phyloP scores from a whole-genome alignment of 2,113 vertebrate species.

The Hemibagrus wyckioides region DNA sequence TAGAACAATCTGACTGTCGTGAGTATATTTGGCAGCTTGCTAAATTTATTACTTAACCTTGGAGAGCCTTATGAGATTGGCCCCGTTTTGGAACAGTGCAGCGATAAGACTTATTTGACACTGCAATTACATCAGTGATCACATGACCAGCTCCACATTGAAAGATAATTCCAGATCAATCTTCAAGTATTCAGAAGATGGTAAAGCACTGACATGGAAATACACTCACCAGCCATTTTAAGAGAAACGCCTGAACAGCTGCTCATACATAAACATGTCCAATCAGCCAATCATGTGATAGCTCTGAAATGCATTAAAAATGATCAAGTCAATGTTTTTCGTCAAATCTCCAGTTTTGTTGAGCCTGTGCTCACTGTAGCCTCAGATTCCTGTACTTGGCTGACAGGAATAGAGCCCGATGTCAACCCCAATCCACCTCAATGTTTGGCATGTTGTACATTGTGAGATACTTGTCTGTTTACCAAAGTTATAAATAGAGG shows the following conservation, averaged over 20 bases:
- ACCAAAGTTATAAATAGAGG: not conserved
- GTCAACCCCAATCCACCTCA: not conserved
- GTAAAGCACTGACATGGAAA: not conserved
- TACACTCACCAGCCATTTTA: not conserved
- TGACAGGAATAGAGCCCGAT: not conserved
- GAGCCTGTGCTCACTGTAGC: not conserved
- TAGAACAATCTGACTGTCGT: slow-evolving; percentile 61
- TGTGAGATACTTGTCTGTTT: not conserved
- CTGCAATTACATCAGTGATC: slow-evolving; percentile 7
- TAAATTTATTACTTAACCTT: slow-evolving; percentile 58
- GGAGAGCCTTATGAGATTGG: slow-evolving; percentile 51
- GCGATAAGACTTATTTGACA: slow-evolving; percentile 22
- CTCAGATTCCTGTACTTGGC: not conserved
- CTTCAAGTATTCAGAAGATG: not conserved
- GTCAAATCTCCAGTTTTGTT: not conserved
- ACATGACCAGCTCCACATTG: not conserved
- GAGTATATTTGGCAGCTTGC: slow-evolving; percentile 54
- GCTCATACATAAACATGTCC: not conserved
- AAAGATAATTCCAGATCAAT: not conserved
- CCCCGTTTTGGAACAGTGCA: not conserved
- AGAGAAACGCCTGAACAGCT: not conserved
- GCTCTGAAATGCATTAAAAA: not conserved
- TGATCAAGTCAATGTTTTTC: not conserved
- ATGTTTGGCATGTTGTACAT: not conserved
- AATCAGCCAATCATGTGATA: not conserved